Conservation (phyloP, 1,140 invertebrate genomes). For the Neuroterus valhalla region DNA sequence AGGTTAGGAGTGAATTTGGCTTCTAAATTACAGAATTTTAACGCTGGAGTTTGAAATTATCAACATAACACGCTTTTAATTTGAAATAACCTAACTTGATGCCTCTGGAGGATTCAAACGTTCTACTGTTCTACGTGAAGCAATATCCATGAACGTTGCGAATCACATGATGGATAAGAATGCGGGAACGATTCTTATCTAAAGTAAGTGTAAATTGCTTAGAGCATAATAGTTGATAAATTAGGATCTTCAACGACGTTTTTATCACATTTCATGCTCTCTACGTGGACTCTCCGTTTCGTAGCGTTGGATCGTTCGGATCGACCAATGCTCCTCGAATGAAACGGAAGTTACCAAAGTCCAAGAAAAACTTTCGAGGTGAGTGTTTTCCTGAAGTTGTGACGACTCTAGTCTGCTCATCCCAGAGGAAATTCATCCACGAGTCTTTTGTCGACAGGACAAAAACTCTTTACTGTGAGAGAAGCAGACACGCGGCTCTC, state of each 20-base stretch:
- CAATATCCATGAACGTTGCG: no score
- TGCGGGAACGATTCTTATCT: slow-evolving; percentile 1
- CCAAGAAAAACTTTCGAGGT: slow-evolving; percentile 24
- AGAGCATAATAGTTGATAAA: neutral
- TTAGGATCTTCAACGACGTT: slow-evolving; percentile 6
- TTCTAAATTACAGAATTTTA: no score
- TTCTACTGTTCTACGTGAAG: no score
- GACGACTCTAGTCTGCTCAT: neutral
- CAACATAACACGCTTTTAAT: no score
- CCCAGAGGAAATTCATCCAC: slow-evolving; percentile 11
- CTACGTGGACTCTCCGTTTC: neutral
- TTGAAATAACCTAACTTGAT: no score
- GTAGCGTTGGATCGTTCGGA: neutral
- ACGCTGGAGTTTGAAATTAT: no score
- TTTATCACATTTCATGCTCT: slow-evolving; percentile 7
- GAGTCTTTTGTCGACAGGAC: slow-evolving; percentile 17
- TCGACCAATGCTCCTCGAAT: neutral
- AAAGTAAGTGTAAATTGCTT: slow-evolving; percentile 4
- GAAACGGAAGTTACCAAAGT: slow-evolving; percentile 22
- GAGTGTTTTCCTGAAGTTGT: slow-evolving; percentile 13
- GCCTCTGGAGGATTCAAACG: no score
- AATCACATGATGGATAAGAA: no score
- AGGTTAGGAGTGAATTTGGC: no score
- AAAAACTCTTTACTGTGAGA: slow-evolving; percentile 5
- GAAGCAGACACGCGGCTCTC: slow-evolving; percentile 7